Evolutionary conservation across 2,113 vertebrate species (phyloP).

Genomic region (Notarius quadriscutis): DNA sequence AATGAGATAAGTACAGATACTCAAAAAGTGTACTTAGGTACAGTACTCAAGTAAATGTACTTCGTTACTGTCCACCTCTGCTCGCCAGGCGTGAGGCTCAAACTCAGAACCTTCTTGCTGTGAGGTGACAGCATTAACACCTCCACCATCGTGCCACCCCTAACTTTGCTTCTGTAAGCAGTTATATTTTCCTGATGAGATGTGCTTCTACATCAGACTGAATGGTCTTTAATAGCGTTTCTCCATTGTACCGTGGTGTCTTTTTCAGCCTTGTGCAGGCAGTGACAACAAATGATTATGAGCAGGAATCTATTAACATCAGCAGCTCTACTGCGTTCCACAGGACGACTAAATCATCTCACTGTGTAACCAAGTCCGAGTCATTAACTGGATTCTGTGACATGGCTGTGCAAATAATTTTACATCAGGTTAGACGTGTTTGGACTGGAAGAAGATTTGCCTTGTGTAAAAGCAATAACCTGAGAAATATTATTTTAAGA

Average conservation of each 20-base stretch:
- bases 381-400: conserved; percentile 22
- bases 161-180: neutral
- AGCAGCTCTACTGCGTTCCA: conserved; percentile 19
- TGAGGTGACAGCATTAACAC: no score
- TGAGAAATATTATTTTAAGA: neutral
- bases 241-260: conserved; percentile 4
- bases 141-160: no score
- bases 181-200: conserved; percentile 10
- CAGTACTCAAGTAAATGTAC: no score
- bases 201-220: neutral
- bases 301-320: conserved; percentile 29
- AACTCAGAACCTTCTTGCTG: no score
- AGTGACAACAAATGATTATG: conserved; percentile 24
- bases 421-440: conserved; percentile 22
- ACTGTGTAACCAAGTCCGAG: conserved; percentile 1
- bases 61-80: no score
- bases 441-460: neutral
- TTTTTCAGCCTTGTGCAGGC: conserved; percentile 10
- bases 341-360: conserved; percentile 25
- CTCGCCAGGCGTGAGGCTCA: no score
- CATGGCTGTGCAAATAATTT: conserved; percentile 9
- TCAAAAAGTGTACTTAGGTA: no score
- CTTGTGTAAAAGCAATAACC: neutral
- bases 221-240: conserved; percentile 17
- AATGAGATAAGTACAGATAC: no score